Conservation (phyloP, 2,888 invertebrate species). For the Lithosia quadra region DNA sequence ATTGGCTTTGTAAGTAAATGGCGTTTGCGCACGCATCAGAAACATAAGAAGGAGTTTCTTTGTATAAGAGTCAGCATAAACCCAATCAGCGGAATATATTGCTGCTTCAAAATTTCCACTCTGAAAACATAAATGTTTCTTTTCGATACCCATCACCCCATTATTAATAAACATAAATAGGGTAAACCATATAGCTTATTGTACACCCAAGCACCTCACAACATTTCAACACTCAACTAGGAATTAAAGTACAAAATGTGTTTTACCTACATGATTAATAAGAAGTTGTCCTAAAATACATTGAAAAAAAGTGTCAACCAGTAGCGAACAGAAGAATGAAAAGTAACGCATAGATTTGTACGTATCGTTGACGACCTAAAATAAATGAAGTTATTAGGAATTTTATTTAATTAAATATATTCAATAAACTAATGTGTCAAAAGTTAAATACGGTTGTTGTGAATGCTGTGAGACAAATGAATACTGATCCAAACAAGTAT, state of each 20-base stretch:
- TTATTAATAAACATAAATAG: no score
- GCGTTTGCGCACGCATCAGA: slow-evolving; percentile 71
- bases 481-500: slow-evolving; percentile 73
- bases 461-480: slow-evolving; percentile 78
- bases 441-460: slow-evolving; percentile 71
- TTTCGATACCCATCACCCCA: no score
- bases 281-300: slow-evolving; percentile 78
- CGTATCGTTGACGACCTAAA: slow-evolving; percentile 72
- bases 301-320: slow-evolving; percentile 69
- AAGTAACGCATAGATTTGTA: slow-evolving; percentile 74
- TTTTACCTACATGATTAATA: slow-evolving; percentile 70
- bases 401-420: background rate
- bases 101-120: slow-evolving; percentile 66
- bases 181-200: no score
- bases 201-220: no score
- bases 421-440: background rate
- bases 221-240: no score
- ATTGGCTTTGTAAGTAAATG: slow-evolving; percentile 72
- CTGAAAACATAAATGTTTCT: slow-evolving; percentile 64
- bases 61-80: slow-evolving; percentile 62
- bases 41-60: slow-evolving; percentile 70
- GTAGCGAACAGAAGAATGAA: slow-evolving; percentile 70
- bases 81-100: slow-evolving; percentile 74
- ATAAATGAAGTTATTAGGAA: slow-evolving; percentile 31
- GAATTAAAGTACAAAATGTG: background rate